A percentile compares a stretch with the other conserved stretches of the same genome.
phyloP scores from a whole-genome alignment of 1,140 invertebrate genomes.

The Drosophila tropicalis region DNA sequence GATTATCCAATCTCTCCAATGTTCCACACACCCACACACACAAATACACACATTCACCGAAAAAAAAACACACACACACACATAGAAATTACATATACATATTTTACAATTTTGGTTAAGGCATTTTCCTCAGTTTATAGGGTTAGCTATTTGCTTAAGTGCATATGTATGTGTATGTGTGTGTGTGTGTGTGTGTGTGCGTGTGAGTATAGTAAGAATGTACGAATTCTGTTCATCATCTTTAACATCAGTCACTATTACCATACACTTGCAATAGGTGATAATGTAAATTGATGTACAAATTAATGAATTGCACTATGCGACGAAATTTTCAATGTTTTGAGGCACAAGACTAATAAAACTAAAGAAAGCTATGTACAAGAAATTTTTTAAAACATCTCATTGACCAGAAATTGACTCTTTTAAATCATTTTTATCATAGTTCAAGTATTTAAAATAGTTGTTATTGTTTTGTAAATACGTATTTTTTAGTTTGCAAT shows the following conservation, averaged over 20 bases:
- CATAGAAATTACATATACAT: constrained; percentile 2
- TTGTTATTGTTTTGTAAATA: too few relatives aligned
- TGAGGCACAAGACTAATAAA: too few relatives aligned
- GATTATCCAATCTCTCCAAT: not conserved
- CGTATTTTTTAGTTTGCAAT: too few relatives aligned
- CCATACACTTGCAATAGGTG: not conserved
- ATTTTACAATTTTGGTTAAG: constrained; percentile 13
- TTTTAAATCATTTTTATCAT: too few relatives aligned
- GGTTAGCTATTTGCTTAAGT: constrained; percentile 29
- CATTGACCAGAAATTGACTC: too few relatives aligned
- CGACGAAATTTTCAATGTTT: too few relatives aligned
- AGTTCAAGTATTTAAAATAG: too few relatives aligned
- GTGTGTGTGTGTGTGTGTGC: constrained; percentile 43
- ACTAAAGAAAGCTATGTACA: too few relatives aligned
- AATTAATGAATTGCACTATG: not conserved
- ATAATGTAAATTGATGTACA: constrained; percentile 1
- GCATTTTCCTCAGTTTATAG: constrained; percentile 5
- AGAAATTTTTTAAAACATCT: too few relatives aligned
- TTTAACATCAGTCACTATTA: not conserved
- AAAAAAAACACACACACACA: constrained; percentile 5
- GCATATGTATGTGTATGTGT: constrained; percentile 34
- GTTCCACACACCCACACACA: constrained; percentile 21
- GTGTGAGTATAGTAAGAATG: constrained; percentile 1
- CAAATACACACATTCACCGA: constrained; percentile 33
- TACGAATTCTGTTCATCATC: not conserved